These are phyloP conservation scores for Drosophila mimetica DNA, from an alignment of 2,888 invertebrate genomes.

Conservation along the genomic window DNA sequence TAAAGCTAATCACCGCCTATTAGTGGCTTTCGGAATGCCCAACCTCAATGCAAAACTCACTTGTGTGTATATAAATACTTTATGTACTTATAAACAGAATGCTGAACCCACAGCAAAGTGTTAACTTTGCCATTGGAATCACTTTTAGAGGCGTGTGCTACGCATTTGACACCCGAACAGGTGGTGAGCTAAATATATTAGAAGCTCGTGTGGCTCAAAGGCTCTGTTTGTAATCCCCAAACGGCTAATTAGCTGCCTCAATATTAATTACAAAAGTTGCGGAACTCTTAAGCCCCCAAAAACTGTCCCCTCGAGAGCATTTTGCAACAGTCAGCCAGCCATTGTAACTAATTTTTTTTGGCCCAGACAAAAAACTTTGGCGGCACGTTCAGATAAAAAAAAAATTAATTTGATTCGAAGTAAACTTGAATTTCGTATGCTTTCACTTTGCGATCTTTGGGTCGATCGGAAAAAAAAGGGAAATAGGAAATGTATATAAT, in stretches of 20 bases:
- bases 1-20: slow-evolving; percentile 29
- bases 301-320: slow-evolving; percentile 59
- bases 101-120: slow-evolving; percentile 19
- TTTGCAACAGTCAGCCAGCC: slow-evolving; percentile 13
- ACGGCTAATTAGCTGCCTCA: slow-evolving; percentile 65
- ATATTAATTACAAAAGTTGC: slow-evolving; percentile 73
- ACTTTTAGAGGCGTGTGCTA: slow-evolving; percentile 28
- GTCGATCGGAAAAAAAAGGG: slow-evolving; percentile 16
- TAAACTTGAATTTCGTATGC: slow-evolving; percentile 52
- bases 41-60: slow-evolving; percentile 10
- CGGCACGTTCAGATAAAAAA: slow-evolving; percentile 32
- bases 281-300: slow-evolving; percentile 37
- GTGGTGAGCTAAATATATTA: slow-evolving; percentile 32
- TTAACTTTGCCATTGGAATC: slow-evolving; percentile 38
- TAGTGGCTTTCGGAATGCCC: slow-evolving; percentile 14
- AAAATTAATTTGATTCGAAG: slow-evolving; percentile 54
- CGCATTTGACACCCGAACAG: slow-evolving; percentile 24
- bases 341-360: slow-evolving; percentile 6
- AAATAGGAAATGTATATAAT: slow-evolving; percentile 42
- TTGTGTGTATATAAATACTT: slow-evolving; percentile 1
- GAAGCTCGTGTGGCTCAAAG: slow-evolving; percentile 12
- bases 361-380: slow-evolving; percentile 43
- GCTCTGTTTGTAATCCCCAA: slow-evolving; percentile 19
- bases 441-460: slow-evolving; percentile 54
- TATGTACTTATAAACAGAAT: slow-evolving; percentile 12